phyloP scores from a whole-genome alignment of 2,113 vertebrate genomes.

The Notarius quadriscutis region DNA sequence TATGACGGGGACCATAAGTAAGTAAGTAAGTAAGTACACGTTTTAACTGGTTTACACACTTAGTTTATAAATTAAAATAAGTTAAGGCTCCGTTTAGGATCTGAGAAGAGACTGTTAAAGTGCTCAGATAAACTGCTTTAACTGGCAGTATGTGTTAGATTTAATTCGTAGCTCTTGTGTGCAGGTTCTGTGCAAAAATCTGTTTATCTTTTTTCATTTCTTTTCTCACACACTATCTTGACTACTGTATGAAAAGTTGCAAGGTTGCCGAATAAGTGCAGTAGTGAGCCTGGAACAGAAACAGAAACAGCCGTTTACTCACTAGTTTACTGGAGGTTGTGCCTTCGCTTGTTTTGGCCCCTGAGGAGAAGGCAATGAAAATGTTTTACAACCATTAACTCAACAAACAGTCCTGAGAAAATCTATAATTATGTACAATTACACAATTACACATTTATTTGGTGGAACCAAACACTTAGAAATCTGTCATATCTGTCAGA shows the following conservation, averaged over 20 bases:
- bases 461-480: neutral
- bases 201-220: neutral
- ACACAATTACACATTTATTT: conserved; percentile 20
- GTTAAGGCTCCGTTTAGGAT: neutral
- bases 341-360: conserved; percentile 81
- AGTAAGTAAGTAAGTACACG: neutral
- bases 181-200: too few relatives aligned
- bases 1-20: too few relatives aligned
- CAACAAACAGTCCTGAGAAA: conserved; percentile 34
- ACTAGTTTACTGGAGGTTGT: conserved; percentile 83
- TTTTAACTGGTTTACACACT: neutral
- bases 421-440: neutral
- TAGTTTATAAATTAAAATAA: neutral
- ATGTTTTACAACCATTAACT: conserved; percentile 34
- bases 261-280: neutral
- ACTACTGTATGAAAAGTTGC: neutral
- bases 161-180: neutral
- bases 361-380: conserved; percentile 55
- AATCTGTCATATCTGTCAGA: conserved; percentile 9
- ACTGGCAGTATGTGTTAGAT: neutral
- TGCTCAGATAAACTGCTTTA: neutral
- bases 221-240: neutral
- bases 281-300: conserved; percentile 16
- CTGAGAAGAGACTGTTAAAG: neutral
- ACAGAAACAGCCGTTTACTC: conserved; percentile 61